Evolutionary conservation across 2,888 invertebrate species (phyloP).

Genomic region (Megamerina dolium): DNA sequence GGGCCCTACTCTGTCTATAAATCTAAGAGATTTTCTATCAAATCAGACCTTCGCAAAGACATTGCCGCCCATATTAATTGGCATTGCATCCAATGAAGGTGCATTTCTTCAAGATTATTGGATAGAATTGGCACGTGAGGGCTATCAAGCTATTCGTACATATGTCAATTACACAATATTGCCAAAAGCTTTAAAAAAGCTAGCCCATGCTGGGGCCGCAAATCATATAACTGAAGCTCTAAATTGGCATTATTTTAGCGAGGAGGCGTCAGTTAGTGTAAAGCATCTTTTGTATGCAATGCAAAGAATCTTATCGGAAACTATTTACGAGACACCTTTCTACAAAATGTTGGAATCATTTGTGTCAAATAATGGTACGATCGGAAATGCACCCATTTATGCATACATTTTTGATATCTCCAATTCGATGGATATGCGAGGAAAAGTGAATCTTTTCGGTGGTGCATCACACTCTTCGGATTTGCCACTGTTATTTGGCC

Average conservation of each 20-base stretch:
- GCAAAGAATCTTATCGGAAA: conserved; percentile 45
- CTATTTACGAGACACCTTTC: conserved; percentile 44
- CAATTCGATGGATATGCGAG: conserved; percentile 48
- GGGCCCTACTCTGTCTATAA: conserved; percentile 53
- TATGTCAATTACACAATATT: conserved; percentile 57
- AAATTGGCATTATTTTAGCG: conserved; percentile 45
- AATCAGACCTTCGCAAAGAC: conserved; percentile 36
- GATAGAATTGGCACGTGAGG: conserved; percentile 56
- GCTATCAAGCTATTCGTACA: conserved; percentile 53
- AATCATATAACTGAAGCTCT: conserved; percentile 36
- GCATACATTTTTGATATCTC: conserved; percentile 45
- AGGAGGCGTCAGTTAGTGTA: conserved; percentile 26
- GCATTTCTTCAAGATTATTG: conserved; percentile 58
- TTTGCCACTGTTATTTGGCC: conserved; percentile 61
- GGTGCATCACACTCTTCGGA: conserved; percentile 65
- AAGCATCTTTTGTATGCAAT: conserved; percentile 39
- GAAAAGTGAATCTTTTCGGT: conserved; percentile 44
- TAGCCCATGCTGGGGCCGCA: conserved; percentile 9
- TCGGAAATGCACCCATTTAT: conserved; percentile 23
- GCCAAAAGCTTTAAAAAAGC: conserved; percentile 52
- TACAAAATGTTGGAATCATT: conserved; percentile 32
- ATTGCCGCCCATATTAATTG: conserved; percentile 59
- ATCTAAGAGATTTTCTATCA: conserved; percentile 8
- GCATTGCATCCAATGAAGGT: conserved; percentile 63
- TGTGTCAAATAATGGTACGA: neutral